Percentiles rank a stretch among this genome's conserved stretches.
These are phyloP conservation scores for Uloborus diversus DNA, from an alignment of 1,140 invertebrate genomes.

Conservation along the genomic window DNA sequence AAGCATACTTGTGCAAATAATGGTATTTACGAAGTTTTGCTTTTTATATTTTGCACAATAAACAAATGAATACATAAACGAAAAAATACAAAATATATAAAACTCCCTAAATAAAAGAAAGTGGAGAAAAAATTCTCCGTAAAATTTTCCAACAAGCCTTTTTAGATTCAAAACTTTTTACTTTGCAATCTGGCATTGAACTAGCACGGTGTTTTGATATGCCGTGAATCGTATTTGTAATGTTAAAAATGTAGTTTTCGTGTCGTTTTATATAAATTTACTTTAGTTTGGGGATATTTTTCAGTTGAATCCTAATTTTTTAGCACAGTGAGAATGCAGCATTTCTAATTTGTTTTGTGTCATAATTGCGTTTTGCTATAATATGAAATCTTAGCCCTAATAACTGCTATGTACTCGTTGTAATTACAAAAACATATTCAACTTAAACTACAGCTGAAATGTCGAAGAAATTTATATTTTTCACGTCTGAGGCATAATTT, in stretches of 20 bases:
- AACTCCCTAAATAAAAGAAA: too few species aligned
- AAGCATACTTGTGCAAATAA: too few species aligned
- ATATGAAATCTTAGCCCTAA: background rate
- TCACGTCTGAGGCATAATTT: too few species aligned
- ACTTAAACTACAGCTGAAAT: too few species aligned
- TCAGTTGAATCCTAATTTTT: background rate
- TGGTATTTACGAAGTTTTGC: too few species aligned
- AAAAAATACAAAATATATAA: too few species aligned
- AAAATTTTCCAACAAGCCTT: too few species aligned
- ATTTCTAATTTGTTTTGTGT: background rate
- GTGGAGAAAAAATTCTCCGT: too few species aligned
- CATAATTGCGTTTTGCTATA: conserved; percentile 6
- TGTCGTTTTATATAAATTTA: conserved; percentile 14
- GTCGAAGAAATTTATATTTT: too few species aligned
- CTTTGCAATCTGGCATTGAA: conserved; percentile 15
- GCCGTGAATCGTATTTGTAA: conserved; percentile 30
- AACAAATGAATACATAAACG: too few species aligned
- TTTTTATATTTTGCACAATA: too few species aligned
- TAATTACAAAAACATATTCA: too few species aligned
- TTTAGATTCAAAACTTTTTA: conserved; percentile 9
- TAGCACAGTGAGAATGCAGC: background rate
- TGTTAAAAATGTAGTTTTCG: conserved; percentile 43
- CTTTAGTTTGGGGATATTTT: background rate
- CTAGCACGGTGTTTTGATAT: conserved; percentile 39
- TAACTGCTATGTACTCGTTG: background rate